These are phyloP conservation scores for Ceratosolen solmsi DNA, from an alignment of 1,140 invertebrate genomes.

Conservation along the genomic window DNA sequence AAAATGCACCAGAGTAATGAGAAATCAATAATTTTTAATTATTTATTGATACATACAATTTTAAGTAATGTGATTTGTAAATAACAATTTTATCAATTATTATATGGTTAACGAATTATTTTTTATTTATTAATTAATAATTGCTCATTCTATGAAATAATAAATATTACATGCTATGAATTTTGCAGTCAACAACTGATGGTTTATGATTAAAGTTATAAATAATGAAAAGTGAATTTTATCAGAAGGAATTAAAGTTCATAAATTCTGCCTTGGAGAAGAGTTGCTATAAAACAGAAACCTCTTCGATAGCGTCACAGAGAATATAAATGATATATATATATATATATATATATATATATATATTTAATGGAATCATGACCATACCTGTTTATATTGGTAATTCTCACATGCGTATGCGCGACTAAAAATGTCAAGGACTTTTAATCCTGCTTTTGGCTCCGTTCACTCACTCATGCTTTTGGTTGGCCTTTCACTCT, in stretches of 20 bases:
- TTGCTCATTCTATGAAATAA: too few relatives aligned
- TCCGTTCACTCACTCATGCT: neutral
- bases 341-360: slow-evolving; percentile 9
- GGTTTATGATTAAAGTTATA: too few relatives aligned
- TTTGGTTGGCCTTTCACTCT: slow-evolving; percentile 45
- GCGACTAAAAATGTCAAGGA: slow-evolving; percentile 26
- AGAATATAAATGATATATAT: neutral
- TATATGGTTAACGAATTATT: too few relatives aligned
- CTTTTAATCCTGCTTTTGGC: slow-evolving; percentile 34
- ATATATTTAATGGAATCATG: slow-evolving; percentile 8
- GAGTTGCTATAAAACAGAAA: neutral
- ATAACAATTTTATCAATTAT: too few relatives aligned
- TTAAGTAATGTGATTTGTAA: too few relatives aligned
- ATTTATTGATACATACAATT: too few relatives aligned
- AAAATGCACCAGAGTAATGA: too few relatives aligned
- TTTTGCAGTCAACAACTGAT: too few relatives aligned
- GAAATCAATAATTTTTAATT: too few relatives aligned
- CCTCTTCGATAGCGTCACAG: neutral
- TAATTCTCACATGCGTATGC: slow-evolving; percentile 19
- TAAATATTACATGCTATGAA: too few relatives aligned
- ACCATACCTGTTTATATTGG: neutral
- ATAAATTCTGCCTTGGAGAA: neutral
- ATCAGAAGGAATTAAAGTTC: neutral
- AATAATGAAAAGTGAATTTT: too few relatives aligned
- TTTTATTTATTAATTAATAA: too few relatives aligned